A percentile compares a stretch with the other conserved stretches of the same genome.
Evolutionary conservation across 2,797 vertebrate genomes (phyloP).

Genomic region (Dendrocincla fuliginosa): DNA sequence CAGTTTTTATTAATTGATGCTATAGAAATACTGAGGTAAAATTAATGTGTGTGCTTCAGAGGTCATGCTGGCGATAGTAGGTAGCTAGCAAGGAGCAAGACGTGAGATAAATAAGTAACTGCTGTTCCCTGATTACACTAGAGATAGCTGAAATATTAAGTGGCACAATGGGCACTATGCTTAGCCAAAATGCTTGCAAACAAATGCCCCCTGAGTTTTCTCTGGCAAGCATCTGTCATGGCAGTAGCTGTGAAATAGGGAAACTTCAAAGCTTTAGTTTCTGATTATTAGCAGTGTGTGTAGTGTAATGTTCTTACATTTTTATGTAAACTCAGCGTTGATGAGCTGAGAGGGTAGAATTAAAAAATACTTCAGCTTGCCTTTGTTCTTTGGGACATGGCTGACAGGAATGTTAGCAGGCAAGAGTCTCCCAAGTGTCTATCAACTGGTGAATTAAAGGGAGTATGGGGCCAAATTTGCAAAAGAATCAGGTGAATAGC

Average conservation of each 20-base stretch:
- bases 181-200: constrained; percentile 77
- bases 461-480: constrained; percentile 43
- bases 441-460: constrained; percentile 34
- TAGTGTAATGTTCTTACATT: constrained; percentile 78
- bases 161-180: constrained; percentile 74
- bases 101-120: constrained; percentile 88
- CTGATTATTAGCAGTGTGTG: constrained; percentile 76
- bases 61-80: constrained; percentile 84
- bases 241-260: constrained; percentile 71
- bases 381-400: constrained; percentile 73
- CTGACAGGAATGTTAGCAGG: constrained; percentile 70
- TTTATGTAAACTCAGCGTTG: constrained; percentile 78
- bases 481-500: constrained; percentile 62
- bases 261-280: constrained; percentile 78
- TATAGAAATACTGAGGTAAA: constrained; percentile 89
- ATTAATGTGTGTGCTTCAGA: constrained; percentile 92
- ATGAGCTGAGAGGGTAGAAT: constrained; percentile 79
- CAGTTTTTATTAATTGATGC: constrained; percentile 99
- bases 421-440: constrained; percentile 13
- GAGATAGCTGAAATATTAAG: constrained; percentile 82
- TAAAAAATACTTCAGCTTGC: constrained; percentile 77
- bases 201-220: constrained; percentile 76
- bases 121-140: constrained; percentile 75
- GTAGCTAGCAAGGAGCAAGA: constrained; percentile 81
- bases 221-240: constrained; percentile 84